Evolutionary conservation across 2,113 vertebrate genomes (phyloP), one percentile per base, ranked within the genome.

Genomic region (Narcine bancroftii): DNA sequence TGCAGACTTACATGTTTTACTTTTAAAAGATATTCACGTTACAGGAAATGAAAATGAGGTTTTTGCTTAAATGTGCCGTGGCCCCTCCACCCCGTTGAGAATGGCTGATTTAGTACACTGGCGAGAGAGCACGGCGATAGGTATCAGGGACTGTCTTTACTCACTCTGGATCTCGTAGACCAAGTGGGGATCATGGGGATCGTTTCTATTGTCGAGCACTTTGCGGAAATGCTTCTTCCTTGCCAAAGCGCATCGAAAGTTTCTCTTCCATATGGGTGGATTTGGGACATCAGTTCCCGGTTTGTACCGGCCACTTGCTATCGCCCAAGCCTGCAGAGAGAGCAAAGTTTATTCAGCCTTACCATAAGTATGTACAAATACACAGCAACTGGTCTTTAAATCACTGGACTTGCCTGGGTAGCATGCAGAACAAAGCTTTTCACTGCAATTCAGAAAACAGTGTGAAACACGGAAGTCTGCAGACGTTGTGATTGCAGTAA

Each of bases 191-290:
- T 97, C 94, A 0, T 94, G 95, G 0, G 95, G 19, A 3, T 97
- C 96, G 15, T 96, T 97, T 93, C 96, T 97, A 19, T 93, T 95
- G 93, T 98, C 97, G 0, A 60, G 26, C 0, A 96, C 42, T 93
- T 95, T 2, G 2, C 60, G 93, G 29, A 96, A 65, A 92, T 94
- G 96, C 36, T 95, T 94, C 93, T 97, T 97, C 33, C 95, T 95
- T 93, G 97, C 96, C n/a, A 98, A 95, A 72, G 97, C 97, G 0
- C 96, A 96, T 36, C 98, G 96, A 94, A 98, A 97, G 94, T 98
- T 98, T 93, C 98, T 96, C 94, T 98, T 98, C 97, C 98, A 98
- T 33, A 97, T 95, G 0, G 97, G 95, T 24, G 95, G 75, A 0
- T 97, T 96, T 0, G 96, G 95, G 0, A 69, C 72, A 53, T 95